Conservation (phyloP, 2,888 invertebrate species). For the Chrysodeixis includens region DNA sequence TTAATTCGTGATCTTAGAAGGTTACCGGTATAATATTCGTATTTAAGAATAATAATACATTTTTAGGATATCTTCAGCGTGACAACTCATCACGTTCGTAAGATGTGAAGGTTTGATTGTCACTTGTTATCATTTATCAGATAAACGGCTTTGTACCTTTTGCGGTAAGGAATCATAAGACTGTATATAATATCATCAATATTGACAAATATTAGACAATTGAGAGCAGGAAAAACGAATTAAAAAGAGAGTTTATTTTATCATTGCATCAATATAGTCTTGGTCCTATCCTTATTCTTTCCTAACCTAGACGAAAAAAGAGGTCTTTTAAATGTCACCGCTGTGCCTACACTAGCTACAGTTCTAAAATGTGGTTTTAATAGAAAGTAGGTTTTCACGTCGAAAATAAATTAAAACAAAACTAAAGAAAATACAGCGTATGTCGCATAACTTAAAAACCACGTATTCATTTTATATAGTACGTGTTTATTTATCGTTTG, state of each 20-base stretch:
- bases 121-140: slow-evolving; percentile 68
- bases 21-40: background rate
- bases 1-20: background rate
- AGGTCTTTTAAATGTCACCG: no score
- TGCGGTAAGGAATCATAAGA: slow-evolving; percentile 23
- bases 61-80: slow-evolving; percentile 34
- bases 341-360: no score
- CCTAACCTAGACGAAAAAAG: no score
- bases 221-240: no score
- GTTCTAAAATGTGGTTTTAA: no score
- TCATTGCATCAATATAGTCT: no score
- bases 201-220: background rate
- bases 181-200: background rate
- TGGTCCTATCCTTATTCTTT: no score
- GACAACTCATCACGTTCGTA: slow-evolving; percentile 35
- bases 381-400: no score
- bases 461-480: background rate
- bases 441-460: no score
- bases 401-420: no score
- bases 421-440: slow-evolving; percentile 14
- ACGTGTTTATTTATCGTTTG: background rate
- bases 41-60: slow-evolving; percentile 16
- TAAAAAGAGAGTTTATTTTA: no score
- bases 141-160: slow-evolving; percentile 59
- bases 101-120: slow-evolving; percentile 45